Conservation (phyloP, 2,888 invertebrate species). For the Xestoiulus laeticollis region DNA sequence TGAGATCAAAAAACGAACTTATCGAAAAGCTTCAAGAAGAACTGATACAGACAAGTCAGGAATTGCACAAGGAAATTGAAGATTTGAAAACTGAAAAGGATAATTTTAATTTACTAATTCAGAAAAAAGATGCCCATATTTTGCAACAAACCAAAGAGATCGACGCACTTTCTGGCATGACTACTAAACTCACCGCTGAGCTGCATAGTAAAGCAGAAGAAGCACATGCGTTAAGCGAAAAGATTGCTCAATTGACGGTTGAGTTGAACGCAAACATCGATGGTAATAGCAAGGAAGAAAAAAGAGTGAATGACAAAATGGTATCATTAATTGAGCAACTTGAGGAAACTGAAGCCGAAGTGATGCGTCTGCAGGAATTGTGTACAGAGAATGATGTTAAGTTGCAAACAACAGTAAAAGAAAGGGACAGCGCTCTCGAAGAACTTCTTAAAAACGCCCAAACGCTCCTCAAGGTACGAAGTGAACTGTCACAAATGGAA, state of each 20-base stretch:
- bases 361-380: slow-evolving; percentile 49
- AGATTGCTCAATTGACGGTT: not conserved
- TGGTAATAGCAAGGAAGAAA: not conserved
- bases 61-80: slow-evolving; percentile 57
- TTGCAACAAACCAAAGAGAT: not conserved
- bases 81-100: slow-evolving; percentile 67
- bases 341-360: slow-evolving; percentile 55
- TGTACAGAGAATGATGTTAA: not conserved
- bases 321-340: slow-evolving; percentile 56
- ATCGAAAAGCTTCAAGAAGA: not conserved
- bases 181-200: not conserved
- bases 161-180: not conserved
- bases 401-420: not conserved
- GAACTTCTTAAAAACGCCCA: not conserved
- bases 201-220: not conserved
- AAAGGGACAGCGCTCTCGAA: not conserved
- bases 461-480: not conserved
- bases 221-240: not conserved
- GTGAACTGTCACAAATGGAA: slow-evolving; percentile 11
- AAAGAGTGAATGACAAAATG: slow-evolving; percentile 49
- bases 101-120: slow-evolving; percentile 51
- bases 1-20: not conserved
- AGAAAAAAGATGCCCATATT: slow-evolving; percentile 9
- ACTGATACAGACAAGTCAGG: not conserved
- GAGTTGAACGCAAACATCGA: not conserved